phyloP scores from a whole-genome alignment of 1,140 invertebrate species.

The Apis mellifera region DNA sequence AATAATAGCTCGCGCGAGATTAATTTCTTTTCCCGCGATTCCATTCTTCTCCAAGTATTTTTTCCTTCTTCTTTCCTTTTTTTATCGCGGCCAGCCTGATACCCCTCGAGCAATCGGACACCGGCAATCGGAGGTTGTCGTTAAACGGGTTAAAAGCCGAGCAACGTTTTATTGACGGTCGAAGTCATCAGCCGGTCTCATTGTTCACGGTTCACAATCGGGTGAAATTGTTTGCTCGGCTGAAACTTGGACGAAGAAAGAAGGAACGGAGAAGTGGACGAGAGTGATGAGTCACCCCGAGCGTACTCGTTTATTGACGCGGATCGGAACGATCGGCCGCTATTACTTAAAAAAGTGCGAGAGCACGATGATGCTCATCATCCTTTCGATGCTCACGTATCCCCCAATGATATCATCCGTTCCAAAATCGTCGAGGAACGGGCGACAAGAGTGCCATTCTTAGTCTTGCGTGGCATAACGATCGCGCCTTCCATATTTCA shows the following conservation, averaged over 20 bases:
- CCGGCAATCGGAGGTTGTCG: background rate
- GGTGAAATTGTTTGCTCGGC: slow-evolving; percentile 26
- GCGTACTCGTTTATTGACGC: slow-evolving; percentile 43
- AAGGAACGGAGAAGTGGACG: slow-evolving; percentile 10
- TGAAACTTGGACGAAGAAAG: slow-evolving; percentile 44
- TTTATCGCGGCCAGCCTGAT: background rate
- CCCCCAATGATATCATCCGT: slow-evolving; percentile 33
- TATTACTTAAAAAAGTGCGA: slow-evolving; percentile 4
- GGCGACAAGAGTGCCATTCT: slow-evolving; percentile 12
- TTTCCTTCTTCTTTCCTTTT: background rate
- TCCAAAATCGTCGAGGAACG: slow-evolving; percentile 38
- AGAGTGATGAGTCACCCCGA: slow-evolving; percentile 22
- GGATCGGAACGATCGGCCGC: slow-evolving; percentile 4
- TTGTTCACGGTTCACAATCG: slow-evolving; percentile 45
- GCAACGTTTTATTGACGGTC: background rate
- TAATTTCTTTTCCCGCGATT: background rate
- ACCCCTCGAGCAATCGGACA: background rate
- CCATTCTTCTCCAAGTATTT: background rate
- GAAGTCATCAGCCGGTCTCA: slow-evolving; percentile 14
- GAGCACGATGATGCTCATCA: background rate
- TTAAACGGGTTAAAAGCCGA: slow-evolving; percentile 11
- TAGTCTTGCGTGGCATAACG: slow-evolving; percentile 6
- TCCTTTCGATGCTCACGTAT: background rate
- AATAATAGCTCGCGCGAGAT: background rate
- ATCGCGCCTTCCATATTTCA: background rate